Base-by-base conservation (phyloP, 2,797 vertebrate species). In the Leuciscus waleckii region DNA sequence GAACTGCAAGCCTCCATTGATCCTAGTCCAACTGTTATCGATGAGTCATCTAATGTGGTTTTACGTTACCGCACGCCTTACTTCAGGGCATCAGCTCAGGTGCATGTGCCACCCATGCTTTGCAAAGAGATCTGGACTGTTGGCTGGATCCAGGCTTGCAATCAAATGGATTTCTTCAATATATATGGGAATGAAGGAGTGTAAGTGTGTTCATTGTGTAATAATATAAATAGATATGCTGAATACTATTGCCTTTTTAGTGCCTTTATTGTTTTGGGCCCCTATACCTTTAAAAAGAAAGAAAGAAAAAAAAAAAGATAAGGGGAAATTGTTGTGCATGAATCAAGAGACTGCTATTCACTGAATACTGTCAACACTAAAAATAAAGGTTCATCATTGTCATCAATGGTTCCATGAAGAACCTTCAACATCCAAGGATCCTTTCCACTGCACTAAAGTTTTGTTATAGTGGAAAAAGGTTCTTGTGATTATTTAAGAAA, bases 161-260 rank as follows among this genome's bases (percentile, higher is more conserved):
- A 95, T 91, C 95, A 97, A 91, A 97, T 97, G 96, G 96, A 97
- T 89, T 97, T 97, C 91, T 95, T 96, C 93, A 97, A 97, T 91
- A 92, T 94, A 88, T 97, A 97, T 0, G 96, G 95, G n/a, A 94
- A 95, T 0, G 94, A 96, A 89, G 96, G 96, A 88, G 95, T 96
- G 96, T 97, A 89, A 96, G 96, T 80, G 29, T n/a, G 43, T n/a
- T 37, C 49, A 13, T 54, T 54, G 11, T 16, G 13, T 65, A 7
- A 71, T 71, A 71, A 37, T 61, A 61, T 5, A 14, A 77, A 17
- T 26, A 11, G 14, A 78, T 26, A 29, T 26, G 4, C 3, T 78
- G 7, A 41, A 61, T 41, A 41, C 35, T 10, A 29, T 32, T 29
- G 5, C 6, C 17, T 68, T 68, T 68, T 58, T 11, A 11, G 67